Base-by-base conservation (phyloP, 2,113 vertebrate species). In the Thermophis baileyi region DNA sequence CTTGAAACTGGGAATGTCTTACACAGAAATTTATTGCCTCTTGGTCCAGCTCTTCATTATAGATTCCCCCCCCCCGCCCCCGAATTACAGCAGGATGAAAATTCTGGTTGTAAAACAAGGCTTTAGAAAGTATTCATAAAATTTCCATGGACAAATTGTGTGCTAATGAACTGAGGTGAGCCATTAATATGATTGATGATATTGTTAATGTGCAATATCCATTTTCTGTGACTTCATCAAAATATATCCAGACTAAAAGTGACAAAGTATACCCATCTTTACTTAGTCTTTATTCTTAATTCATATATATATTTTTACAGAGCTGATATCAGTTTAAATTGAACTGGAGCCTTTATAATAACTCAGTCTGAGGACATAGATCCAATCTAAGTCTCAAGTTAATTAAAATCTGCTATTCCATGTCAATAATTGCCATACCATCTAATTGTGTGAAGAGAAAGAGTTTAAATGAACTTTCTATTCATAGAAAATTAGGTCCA, bases 371-470 rank as follows among this genome's bases (percentile, higher is more conserved):
- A 89, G 85, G 50, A 55, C 63, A 54, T 88, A 12, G 89, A 87
- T 87, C 85, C 92, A 90, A 46, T 69, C 54, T 93, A 87, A 94
- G 69, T 87, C 2, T 35, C n/a, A 50, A 92, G 1, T 95, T 85
- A 92, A 85, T 88, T 94, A 89, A 50, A 92, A 89, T 60, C 25
- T 94, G 89, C 87, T 91, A 9, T 91, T 94, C n/a, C 27, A n/a
- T 20, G 49, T 81, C 50, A 88, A 44, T 51, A 44, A 47, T 54
- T 74, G 60, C 35, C n/a, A 87, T 50, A 69, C 49, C 18, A 93
- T 3, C 16, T 27, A 90, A 74, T 27, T 53, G 55, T n/a, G 57
- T 30, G 40, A n/a, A 54, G 4, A 24, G 49, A 44, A 2, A 88
- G 50, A 85, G 51, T 44, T 89, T 46, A 89, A 85, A 89, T 27